Conservation (phyloP, 1,140 invertebrate species). For the Orius insidiosus region DNA sequence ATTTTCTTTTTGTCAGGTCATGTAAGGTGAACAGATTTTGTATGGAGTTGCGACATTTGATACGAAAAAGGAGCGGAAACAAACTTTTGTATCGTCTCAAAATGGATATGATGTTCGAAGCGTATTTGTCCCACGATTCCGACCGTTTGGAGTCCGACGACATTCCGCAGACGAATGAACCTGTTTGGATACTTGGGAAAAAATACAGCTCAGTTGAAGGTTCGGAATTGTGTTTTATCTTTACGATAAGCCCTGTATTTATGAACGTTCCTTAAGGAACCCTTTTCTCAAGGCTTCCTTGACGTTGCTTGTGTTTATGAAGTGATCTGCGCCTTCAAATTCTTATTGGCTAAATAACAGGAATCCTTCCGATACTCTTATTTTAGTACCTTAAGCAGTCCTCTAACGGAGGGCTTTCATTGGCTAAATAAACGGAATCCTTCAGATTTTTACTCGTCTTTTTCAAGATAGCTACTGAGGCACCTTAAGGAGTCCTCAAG, state of each 20-base stretch:
- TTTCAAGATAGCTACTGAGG: no score
- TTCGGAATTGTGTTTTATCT: neutral
- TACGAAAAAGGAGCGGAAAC: conserved; percentile 11
- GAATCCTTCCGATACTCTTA: no score
- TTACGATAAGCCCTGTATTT: neutral
- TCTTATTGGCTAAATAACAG: no score
- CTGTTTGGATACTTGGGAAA: conserved; percentile 77
- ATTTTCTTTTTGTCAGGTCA: no score
- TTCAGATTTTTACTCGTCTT: no score
- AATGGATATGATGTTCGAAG: conserved; percentile 65
- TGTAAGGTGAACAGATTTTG: neutral
- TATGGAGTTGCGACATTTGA: conserved; percentile 9
- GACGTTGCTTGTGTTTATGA: no score
- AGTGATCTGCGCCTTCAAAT: no score
- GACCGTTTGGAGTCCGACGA: conserved; percentile 52
- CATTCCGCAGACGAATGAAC: conserved; percentile 70
- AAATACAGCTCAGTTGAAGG: conserved; percentile 36
- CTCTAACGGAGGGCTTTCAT: no score
- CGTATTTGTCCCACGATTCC: conserved; percentile 41
- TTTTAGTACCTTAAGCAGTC: no score
- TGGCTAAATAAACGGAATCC: no score
- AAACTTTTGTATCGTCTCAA: conserved; percentile 12
- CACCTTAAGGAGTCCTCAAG: no score
- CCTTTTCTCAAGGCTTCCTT: neutral
- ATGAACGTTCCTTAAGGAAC: no score